phyloP scores from a whole-genome alignment of 30 jellyfish, hydroid and myxozoan genomes.

The Hydractinia symbiolongicarpus region DNA sequence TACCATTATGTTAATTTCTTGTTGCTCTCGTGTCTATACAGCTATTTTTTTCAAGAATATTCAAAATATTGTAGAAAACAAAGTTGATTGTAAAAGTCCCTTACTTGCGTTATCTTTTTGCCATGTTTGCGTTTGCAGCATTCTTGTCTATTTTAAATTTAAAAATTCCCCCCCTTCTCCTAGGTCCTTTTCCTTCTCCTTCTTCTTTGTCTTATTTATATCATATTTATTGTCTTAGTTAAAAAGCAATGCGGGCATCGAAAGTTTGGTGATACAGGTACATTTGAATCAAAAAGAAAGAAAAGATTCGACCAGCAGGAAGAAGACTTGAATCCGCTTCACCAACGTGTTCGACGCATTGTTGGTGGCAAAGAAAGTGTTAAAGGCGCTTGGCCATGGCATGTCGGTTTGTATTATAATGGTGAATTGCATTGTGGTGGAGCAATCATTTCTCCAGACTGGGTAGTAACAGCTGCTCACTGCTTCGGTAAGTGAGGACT shows the following conservation, averaged over 20 bases:
- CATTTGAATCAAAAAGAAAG: conserved; percentile 11
- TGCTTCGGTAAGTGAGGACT: conserved; percentile 59
- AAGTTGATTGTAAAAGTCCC: too few relatives aligned
- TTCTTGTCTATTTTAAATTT: too few relatives aligned
- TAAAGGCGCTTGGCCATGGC: conserved; percentile 91
- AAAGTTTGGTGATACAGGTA: not conserved
- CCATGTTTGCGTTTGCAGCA: too few relatives aligned
- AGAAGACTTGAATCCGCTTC: not conserved
- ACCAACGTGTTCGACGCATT: conserved; percentile 30
- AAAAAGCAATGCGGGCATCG: not conserved
- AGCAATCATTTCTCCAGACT: conserved; percentile 58
- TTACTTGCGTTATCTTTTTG: too few relatives aligned
- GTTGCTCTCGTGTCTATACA: too few relatives aligned
- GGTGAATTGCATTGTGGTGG: conserved; percentile 71
- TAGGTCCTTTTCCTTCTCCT: too few relatives aligned
- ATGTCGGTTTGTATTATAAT: conserved; percentile 54
- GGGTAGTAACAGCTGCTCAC: conserved; percentile 87
- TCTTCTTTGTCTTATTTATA: too few relatives aligned
- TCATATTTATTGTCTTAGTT: not conserved
- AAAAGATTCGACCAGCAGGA: not conserved
- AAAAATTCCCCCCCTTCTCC: too few relatives aligned
- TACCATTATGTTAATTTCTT: too few relatives aligned
- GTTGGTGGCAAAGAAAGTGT: conserved; percentile 60
- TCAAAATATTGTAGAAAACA: too few relatives aligned
- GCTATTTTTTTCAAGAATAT: too few relatives aligned